A percentile compares a stretch with the other conserved stretches of the same genome.
Conservation (phyloP, 2,113 vertebrate species). For the Aegithalos caudatus region DNA sequence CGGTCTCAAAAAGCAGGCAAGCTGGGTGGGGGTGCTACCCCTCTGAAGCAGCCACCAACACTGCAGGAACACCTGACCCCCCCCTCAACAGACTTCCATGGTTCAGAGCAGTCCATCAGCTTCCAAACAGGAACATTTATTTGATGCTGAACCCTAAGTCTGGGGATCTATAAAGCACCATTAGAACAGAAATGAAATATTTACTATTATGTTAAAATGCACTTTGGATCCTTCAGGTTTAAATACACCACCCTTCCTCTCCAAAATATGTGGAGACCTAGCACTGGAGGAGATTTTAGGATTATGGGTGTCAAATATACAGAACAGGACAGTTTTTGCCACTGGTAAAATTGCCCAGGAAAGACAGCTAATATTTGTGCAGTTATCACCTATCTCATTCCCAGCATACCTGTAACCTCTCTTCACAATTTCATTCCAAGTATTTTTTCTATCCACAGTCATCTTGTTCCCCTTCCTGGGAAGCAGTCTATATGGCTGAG, state of each 20-base stretch:
- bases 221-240: background rate
- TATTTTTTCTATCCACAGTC: background rate
- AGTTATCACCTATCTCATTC: background rate
- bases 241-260: background rate
- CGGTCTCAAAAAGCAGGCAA: background rate
- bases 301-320: background rate
- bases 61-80: background rate
- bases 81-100: accelerated
- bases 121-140: accelerated
- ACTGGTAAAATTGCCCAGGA: background rate
- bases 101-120: background rate
- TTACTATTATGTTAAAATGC: background rate
- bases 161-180: background rate
- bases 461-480: background rate
- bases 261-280: background rate
- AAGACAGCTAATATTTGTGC: background rate
- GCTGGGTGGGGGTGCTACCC: too few relatives aligned
- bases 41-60: background rate
- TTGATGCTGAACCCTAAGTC: background rate
- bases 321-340: background rate
- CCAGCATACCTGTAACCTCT: background rate
- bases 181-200: background rate
- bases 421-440: background rate
- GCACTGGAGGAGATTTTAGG: background rate
- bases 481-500: background rate